Percentiles rank a stretch among this genome's conserved stretches.
Evolutionary conservation across 2,888 invertebrate species (phyloP).

Genomic region (Acronicta aceris): DNA sequence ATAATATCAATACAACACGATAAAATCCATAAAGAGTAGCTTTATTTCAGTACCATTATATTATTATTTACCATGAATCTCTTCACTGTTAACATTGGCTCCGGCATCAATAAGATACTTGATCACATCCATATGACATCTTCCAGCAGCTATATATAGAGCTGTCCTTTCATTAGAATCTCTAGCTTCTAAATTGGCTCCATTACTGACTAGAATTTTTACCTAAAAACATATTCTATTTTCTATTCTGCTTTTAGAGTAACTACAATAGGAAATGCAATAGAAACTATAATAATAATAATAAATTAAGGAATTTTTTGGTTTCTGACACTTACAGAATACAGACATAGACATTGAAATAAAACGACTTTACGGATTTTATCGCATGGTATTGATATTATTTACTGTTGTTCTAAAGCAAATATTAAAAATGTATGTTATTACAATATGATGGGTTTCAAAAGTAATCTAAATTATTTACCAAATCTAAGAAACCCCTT

Average conservation of each 20-base stretch:
- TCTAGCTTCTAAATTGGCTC: conserved; percentile 89
- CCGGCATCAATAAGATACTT: conserved; percentile 88
- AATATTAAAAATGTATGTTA: not conserved
- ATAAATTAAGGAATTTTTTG: no score
- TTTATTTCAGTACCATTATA: no score
- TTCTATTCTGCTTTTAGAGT: not conserved
- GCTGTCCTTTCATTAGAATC: conserved; percentile 90
- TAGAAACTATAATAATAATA: no score
- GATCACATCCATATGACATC: conserved; percentile 83
- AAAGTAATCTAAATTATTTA: conserved; percentile 59
- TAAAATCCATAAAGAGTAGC: no score
- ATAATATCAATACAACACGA: no score
- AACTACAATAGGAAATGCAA: no score
- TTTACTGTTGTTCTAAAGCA: not conserved
- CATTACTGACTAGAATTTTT: conserved; percentile 85
- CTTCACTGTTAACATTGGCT: conserved; percentile 91
- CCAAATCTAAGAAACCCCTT: conserved; percentile 87
- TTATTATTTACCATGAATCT: conserved; percentile 87
- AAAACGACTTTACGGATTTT: no score
- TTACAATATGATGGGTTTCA: no score
- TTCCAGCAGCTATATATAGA: conserved; percentile 79
- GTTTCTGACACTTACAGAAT: no score
- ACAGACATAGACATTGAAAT: no score
- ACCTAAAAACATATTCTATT: conserved; percentile 73
- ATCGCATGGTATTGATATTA: no score